phyloP scores from a whole-genome alignment of 2,888 invertebrate genomes.

The Furcula furcula region DNA sequence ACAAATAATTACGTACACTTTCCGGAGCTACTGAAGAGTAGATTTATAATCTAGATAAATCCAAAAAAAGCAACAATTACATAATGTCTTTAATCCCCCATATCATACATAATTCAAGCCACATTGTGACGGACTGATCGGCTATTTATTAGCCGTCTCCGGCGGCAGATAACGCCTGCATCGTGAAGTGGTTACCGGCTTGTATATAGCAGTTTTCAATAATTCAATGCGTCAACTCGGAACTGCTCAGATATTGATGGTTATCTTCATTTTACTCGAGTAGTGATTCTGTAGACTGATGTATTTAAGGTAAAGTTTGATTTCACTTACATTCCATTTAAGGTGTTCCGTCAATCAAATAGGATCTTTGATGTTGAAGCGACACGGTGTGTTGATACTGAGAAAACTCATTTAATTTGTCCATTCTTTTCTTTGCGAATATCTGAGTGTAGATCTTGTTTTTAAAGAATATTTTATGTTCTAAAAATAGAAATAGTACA shows the following conservation, averaged over 20 bases:
- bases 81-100: conserved; percentile 31
- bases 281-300: conserved; percentile 15
- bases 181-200: conserved; percentile 8
- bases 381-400: too few relatives aligned
- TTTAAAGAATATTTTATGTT: too few relatives aligned
- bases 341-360: not conserved
- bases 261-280: conserved; percentile 20
- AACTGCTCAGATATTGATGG: conserved; percentile 29
- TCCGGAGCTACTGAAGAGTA: too few relatives aligned
- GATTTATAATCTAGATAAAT: not conserved
- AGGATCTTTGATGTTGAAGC: too few relatives aligned
- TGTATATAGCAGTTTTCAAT: conserved; percentile 27
- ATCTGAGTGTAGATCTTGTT: too few relatives aligned
- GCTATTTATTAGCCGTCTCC: conserved; percentile 40
- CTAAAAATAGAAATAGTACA: too few relatives aligned
- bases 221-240: conserved; percentile 29
- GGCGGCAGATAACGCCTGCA: conserved; percentile 37
- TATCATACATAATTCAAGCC: conserved; percentile 39
- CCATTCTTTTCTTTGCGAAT: too few relatives aligned
- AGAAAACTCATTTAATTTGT: too few relatives aligned
- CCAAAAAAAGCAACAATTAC: conserved; percentile 17
- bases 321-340: not conserved
- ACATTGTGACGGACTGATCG: conserved; percentile 38
- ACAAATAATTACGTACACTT: too few relatives aligned
- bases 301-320: not conserved